Conservation (phyloP, 2,113 vertebrate species). For the Eubucco bourcierii region DNA sequence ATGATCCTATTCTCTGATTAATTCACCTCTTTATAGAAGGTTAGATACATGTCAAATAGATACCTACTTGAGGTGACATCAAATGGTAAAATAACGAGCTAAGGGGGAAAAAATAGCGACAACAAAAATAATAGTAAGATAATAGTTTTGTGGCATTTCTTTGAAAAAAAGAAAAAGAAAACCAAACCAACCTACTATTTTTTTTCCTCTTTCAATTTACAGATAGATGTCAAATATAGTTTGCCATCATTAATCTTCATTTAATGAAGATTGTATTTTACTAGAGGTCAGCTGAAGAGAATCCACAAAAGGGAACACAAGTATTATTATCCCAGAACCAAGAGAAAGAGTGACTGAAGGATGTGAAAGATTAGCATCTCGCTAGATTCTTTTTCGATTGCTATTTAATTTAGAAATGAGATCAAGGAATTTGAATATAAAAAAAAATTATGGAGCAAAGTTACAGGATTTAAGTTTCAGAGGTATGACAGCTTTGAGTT, state of each 20-base stretch:
- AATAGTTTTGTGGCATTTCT: not conserved
- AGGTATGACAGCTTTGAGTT: not conserved
- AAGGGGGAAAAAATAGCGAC: not conserved
- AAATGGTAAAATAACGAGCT: not conserved
- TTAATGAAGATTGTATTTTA: not conserved
- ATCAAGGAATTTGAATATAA: not conserved
- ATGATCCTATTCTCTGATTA: too few species aligned
- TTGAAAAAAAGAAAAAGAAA: not conserved
- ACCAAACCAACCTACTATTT: accelerated
- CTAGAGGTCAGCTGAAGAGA: not conserved
- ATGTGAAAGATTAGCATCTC: not conserved
- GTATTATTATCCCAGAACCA: not conserved
- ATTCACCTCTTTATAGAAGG: not conserved
- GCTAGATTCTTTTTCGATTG: not conserved
- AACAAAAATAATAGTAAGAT: too few species aligned
- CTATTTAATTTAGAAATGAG: not conserved
- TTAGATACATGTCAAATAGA: not conserved
- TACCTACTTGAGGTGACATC: not conserved
- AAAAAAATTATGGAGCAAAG: not conserved
- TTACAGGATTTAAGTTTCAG: not conserved
- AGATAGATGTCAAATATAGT: not conserved
- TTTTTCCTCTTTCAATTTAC: not conserved
- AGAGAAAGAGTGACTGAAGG: not conserved
- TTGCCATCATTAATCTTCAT: conserved; percentile 22
- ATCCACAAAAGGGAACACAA: not conserved